Evolutionary conservation across 2,113 vertebrate genomes (phyloP).

Genomic region (Tiliqua scincoides): DNA sequence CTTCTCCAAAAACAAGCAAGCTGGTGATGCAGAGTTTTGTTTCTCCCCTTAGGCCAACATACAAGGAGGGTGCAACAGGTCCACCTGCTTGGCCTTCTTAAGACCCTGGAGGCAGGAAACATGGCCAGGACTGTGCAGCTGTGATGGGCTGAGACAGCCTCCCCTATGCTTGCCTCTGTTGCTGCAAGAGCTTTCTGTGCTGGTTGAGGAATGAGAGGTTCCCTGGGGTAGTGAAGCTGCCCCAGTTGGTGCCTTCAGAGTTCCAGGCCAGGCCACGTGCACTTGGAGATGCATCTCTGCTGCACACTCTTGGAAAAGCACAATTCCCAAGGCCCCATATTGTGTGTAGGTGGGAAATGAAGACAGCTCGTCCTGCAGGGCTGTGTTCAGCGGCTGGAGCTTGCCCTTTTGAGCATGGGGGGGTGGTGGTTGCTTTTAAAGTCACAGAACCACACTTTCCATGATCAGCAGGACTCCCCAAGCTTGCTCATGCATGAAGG

Average conservation of each 20-base stretch:
- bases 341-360: not conserved
- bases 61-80: too few relatives aligned
- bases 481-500: not conserved
- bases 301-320: not conserved
- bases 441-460: not conserved
- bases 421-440: not conserved
- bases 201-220: constrained; percentile 14
- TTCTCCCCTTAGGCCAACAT: not conserved
- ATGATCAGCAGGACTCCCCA: not conserved
- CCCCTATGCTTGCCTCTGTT: too few relatives aligned
- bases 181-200: constrained; percentile 36
- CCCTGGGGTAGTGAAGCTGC: not conserved
- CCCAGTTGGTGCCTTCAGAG: too few relatives aligned
- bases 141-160: not conserved
- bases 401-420: not conserved
- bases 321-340: not conserved
- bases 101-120: not conserved
- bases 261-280: too few relatives aligned
- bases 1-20: not conserved
- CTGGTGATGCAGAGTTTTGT: too few relatives aligned
- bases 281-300: fast-evolving
- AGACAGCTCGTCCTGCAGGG: not conserved
- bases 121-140: not conserved
- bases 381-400: too few relatives aligned
- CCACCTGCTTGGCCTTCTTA: not conserved